phyloP scores from a whole-genome alignment of 2,888 invertebrate species.

The Heliconius ismenius region DNA sequence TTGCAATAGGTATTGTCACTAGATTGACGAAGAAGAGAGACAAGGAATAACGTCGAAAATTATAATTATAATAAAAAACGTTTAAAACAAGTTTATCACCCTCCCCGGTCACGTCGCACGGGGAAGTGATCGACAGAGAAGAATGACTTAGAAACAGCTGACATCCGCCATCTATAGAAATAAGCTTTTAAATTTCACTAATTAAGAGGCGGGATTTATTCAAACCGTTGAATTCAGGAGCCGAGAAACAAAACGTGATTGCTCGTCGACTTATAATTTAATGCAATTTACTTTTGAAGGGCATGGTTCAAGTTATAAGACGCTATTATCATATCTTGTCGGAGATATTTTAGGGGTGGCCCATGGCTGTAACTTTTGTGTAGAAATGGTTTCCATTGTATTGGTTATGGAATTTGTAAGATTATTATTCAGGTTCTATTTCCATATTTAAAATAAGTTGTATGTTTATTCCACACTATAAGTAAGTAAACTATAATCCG shows the following conservation, averaged over 20 bases:
- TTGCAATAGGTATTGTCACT: background rate
- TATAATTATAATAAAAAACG: slow-evolving; percentile 15
- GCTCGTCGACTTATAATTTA: slow-evolving; percentile 81
- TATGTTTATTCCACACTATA: no score
- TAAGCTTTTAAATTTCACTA: slow-evolving; percentile 75
- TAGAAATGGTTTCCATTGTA: background rate
- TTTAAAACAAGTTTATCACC: slow-evolving; percentile 25
- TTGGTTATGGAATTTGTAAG: background rate
- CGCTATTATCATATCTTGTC: slow-evolving; percentile 24
- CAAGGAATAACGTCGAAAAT: background rate
- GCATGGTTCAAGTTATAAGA: slow-evolving; percentile 50
- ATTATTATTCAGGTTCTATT: background rate
- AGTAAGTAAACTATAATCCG: background rate
- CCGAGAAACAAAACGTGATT: slow-evolving; percentile 80
- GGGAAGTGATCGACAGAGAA: slow-evolving; percentile 27
- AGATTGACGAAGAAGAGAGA: background rate
- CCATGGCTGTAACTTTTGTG: slow-evolving; percentile 13
- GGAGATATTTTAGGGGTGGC: slow-evolving; percentile 39
- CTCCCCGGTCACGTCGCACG: slow-evolving; percentile 34
- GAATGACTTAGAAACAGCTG: slow-evolving; percentile 56
- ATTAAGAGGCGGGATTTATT: slow-evolving; percentile 76
- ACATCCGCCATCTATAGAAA: slow-evolving; percentile 64
- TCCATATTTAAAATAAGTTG: no score
- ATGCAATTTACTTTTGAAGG: slow-evolving; percentile 76
- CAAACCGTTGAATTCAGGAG: slow-evolving; percentile 77